Percentiles rank a stretch among this genome's conserved stretches.
These are phyloP conservation scores for Calosoma granatense DNA, from an alignment of 1,140 invertebrate species.

Conservation along the genomic window DNA sequence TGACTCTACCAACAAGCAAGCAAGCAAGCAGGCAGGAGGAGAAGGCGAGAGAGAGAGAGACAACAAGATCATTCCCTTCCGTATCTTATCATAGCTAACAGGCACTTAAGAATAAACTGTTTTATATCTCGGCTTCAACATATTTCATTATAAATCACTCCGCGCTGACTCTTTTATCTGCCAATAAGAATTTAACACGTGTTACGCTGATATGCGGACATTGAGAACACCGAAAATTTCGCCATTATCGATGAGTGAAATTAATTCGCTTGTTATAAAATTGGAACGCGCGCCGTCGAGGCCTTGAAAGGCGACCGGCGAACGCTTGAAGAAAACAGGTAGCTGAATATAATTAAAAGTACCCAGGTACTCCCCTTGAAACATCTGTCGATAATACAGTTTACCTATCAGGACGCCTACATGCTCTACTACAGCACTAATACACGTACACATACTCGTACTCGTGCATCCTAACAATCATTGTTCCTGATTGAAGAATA, in stretches of 20 bases:
- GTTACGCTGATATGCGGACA: not conserved
- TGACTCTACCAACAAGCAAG: too few relatives aligned
- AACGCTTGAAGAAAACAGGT: not conserved
- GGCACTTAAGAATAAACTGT: slow-evolving; percentile 9
- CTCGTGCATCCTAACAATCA: too few relatives aligned
- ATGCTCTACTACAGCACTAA: too few relatives aligned
- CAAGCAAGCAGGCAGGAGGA: too few relatives aligned
- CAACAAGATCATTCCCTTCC: not conserved
- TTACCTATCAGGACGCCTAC: too few relatives aligned
- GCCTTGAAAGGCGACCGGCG: not conserved
- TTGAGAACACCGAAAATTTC: not conserved
- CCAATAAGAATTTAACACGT: slow-evolving; percentile 3
- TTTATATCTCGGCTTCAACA: not conserved
- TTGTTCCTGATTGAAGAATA: too few relatives aligned
- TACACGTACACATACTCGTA: too few relatives aligned
- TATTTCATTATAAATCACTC: slow-evolving; percentile 8
- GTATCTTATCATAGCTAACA: slow-evolving; percentile 5
- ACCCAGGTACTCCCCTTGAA: not conserved
- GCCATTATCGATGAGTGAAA: not conserved
- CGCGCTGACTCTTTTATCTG: not conserved
- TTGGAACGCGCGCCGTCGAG: not conserved
- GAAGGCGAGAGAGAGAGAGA: too few relatives aligned
- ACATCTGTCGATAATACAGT: not conserved
- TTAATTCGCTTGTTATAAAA: not conserved
- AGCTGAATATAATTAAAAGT: slow-evolving; percentile 2